A percentile compares a stretch with the other conserved stretches of the same genome.
Evolutionary conservation across 2,113 vertebrate genomes (phyloP).

Genomic region (Trichechus manatus): DNA sequence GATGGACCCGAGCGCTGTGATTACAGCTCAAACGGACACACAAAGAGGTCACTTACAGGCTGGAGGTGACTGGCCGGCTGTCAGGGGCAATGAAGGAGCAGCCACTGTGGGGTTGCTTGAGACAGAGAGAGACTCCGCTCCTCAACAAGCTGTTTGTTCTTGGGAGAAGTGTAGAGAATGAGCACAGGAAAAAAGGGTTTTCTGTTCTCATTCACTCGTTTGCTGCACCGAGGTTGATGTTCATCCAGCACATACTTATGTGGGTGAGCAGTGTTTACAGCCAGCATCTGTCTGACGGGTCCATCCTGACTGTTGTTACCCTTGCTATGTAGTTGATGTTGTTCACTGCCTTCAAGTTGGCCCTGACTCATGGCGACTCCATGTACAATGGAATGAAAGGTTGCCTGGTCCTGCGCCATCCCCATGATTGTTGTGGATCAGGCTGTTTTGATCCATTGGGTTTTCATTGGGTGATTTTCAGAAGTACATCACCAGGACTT

Average conservation of each 20-base stretch:
- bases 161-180: neutral
- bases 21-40: neutral
- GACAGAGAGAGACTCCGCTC: too few species aligned
- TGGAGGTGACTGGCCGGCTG: neutral
- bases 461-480: neutral
- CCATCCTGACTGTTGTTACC: neutral
- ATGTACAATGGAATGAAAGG: neutral
- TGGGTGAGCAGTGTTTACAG: too few species aligned
- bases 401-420: neutral
- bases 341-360: neutral
- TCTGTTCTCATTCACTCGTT: neutral
- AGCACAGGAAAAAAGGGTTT: neutral
- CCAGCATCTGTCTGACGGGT: neutral
- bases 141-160: neutral
- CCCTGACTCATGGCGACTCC: neutral
- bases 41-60: neutral
- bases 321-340: neutral
- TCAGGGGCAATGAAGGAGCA: too few species aligned
- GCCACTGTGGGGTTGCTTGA: rapidly evolving
- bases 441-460: neutral
- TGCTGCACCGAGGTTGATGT: neutral
- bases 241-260: rapidly evolving
- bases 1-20: neutral
- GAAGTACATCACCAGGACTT: neutral
- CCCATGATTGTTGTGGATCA: neutral